Percentiles rank a stretch among this genome's conserved stretches.
These are phyloP conservation scores for Lophura swinhoii DNA, from an alignment of 2,797 vertebrate genomes.

Conservation along the genomic window DNA sequence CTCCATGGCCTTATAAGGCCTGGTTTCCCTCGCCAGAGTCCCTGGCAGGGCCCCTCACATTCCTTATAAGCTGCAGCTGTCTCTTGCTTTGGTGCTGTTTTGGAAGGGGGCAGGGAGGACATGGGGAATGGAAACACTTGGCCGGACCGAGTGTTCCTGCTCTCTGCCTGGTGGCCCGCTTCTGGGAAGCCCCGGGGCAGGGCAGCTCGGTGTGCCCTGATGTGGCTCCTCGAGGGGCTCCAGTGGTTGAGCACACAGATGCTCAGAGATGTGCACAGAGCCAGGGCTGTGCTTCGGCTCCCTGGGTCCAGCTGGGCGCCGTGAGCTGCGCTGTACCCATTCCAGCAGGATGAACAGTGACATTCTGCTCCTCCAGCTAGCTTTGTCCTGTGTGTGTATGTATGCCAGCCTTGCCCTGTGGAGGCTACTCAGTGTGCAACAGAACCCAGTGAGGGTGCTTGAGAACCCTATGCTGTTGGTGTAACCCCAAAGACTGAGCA, in stretches of 20 bases:
- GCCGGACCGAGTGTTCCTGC: slow-evolving; percentile 49
- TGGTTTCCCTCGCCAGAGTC: slow-evolving; percentile 88
- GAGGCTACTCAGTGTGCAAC: not conserved
- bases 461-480: not conserved
- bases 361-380: not conserved
- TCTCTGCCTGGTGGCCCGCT: slow-evolving; percentile 4
- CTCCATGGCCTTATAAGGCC: slow-evolving; percentile 98
- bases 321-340: not conserved
- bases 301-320: fast-evolving
- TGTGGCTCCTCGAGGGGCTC: not conserved
- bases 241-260: fast-evolving
- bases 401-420: not conserved
- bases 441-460: not conserved
- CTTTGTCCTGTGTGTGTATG: too few relatives aligned
- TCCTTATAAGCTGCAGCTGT: slow-evolving; percentile 99
- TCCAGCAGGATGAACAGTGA: not conserved
- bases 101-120: slow-evolving; percentile 79
- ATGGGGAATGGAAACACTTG: slow-evolving; percentile 73
- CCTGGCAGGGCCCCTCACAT: slow-evolving; percentile 95
- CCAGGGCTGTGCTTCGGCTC: not conserved
- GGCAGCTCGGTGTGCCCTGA: not conserved
- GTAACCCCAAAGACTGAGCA: not conserved
- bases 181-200: not conserved
- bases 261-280: not conserved
- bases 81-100: slow-evolving; percentile 78